Evolutionary conservation across 2,888 invertebrate species (phyloP), one percentile per base, ranked within the genome.

Genomic region (Anthophora plumipes): DNA sequence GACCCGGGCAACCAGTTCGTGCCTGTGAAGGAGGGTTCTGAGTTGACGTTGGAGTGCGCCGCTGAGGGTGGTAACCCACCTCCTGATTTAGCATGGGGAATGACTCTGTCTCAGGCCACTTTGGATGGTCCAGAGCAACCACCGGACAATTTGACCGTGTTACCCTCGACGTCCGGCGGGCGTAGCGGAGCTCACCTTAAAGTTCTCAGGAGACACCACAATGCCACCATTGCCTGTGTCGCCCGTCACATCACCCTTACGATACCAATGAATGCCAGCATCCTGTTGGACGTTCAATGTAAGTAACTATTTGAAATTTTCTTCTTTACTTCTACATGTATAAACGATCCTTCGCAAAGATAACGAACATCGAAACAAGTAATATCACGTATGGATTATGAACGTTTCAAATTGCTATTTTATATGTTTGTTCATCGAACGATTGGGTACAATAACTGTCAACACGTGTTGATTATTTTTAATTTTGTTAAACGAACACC

Each of bases 1-100:
- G 97, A 97, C 94, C 96, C 97, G 0, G 97, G 97, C 84, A 97
- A 97, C 94, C 96, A 97, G 83, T 97, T 97, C 95, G 96, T 97
- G 88, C 98, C 98, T 0, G 97, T 98, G 25, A 95, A 97, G 89
- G 98, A 98, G 93, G 97, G 97, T 92, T 96, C 97, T 43, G 96
- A 97, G 90, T 94, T 98, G 48, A 96, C 96, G 79, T 95, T 98
- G 84, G 96, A 97, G 84, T 98, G 98, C 91, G 96, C 97, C n/a
- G 97, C 97, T 80, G 97, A 98, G 93, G 97, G 97, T 93, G 96
- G 96, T 59, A 95, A 96, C 89, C 97, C 97, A 0, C 95, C 95
- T 43, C 96, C 96, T 22, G 94, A 95, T 54, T 93, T 95, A 64
- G 93, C 95, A 92, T 96, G 94, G 96, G 96, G 92, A 95, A 96